These are phyloP conservation scores for Vulpes lagopus DNA, from an alignment of 2,113 vertebrate genomes.

Conservation along the genomic window DNA sequence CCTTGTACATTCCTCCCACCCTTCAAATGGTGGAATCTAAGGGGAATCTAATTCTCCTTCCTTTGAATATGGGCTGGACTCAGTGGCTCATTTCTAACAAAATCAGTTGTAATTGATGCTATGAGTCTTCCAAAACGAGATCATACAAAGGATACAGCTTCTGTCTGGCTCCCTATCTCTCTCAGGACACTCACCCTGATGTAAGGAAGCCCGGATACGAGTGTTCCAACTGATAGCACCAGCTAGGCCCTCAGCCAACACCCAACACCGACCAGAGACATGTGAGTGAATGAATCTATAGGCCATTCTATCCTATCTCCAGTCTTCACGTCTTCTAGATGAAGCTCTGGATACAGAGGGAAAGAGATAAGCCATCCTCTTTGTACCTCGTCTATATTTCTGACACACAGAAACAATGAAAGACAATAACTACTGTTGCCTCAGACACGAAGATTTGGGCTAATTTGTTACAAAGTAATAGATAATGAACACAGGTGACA, in stretches of 20 bases:
- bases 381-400: background rate
- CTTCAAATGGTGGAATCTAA: background rate
- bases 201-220: background rate
- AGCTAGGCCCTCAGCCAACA: background rate
- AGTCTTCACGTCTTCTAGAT: background rate
- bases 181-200: background rate
- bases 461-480: background rate
- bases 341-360: background rate
- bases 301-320: background rate
- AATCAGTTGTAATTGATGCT: background rate
- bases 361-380: background rate
- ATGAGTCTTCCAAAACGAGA: background rate
- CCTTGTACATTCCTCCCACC: background rate
- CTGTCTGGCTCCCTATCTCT: background rate
- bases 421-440: background rate
- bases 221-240: background rate
- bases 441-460: background rate
- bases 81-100: background rate
- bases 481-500: background rate
- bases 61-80: background rate
- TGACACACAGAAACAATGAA: background rate
- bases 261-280: background rate
- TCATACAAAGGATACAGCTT: background rate
- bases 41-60: background rate
- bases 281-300: background rate